Evolutionary conservation across 2,888 invertebrate species (phyloP).

Genomic region (Morinoia aosen): DNA sequence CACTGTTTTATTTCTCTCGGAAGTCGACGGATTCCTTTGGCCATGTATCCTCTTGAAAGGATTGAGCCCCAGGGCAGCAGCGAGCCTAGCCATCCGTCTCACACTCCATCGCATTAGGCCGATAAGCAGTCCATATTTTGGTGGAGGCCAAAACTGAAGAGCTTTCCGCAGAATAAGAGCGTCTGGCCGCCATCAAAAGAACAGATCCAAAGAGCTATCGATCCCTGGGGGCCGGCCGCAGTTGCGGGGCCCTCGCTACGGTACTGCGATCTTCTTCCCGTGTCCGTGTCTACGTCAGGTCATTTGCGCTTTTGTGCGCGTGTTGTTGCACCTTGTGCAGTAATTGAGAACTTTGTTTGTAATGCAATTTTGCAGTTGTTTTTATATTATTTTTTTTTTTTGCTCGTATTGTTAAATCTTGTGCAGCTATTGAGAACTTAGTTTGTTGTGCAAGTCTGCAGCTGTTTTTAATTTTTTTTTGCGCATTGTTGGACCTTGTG

Average conservation of each 20-base stretch:
- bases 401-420: too few species aligned
- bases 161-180: conserved; percentile 24
- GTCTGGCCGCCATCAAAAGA: conserved; percentile 21
- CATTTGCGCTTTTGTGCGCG: not conserved
- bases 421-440: too few species aligned
- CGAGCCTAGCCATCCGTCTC: conserved; percentile 5
- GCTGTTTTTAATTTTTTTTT: too few species aligned
- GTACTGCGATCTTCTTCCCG: not conserved
- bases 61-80: not conserved
- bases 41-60: not conserved
- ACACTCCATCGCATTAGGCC: conserved; percentile 19
- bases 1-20: not conserved
- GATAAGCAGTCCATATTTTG: conserved; percentile 43
- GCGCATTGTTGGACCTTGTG: too few species aligned
- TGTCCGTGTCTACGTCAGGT: not conserved
- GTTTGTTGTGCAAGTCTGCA: too few species aligned
- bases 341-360: not conserved
- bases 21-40: not conserved
- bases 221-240: not conserved
- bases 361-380: too few species aligned
- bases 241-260: not conserved
- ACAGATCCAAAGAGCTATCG: conserved; percentile 9
- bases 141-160: conserved; percentile 26
- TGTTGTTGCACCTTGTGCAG: not conserved
- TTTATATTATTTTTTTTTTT: too few species aligned